Evolutionary conservation across 2,113 vertebrate species (phyloP).

Genomic region (Typhlomys cinereus): DNA sequence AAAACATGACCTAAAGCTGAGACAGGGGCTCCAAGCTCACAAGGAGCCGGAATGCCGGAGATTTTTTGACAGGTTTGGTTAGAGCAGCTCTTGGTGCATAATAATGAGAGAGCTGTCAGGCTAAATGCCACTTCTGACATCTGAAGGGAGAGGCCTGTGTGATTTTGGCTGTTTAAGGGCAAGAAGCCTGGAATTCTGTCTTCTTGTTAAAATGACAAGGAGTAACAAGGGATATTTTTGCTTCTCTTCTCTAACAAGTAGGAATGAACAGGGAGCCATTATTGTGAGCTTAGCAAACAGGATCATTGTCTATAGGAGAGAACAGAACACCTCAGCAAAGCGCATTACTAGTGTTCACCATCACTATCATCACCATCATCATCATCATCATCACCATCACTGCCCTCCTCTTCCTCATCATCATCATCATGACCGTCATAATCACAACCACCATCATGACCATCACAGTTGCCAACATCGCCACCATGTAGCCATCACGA

Average conservation of each 20-base stretch:
- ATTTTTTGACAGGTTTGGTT: conserved; percentile 53
- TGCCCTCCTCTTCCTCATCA: not conserved
- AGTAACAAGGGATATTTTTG: not conserved
- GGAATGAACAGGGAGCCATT: not conserved
- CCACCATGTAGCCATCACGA: no score
- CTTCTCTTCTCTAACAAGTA: not conserved
- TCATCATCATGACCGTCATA: no score
- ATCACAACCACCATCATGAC: no score
- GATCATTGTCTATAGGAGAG: not conserved
- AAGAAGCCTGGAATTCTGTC: conserved; percentile 45
- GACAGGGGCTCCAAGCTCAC: not conserved
- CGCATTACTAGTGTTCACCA: rapidly evolving
- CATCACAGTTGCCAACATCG: no score
- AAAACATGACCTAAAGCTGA: not conserved
- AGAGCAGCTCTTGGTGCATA: conserved; percentile 49
- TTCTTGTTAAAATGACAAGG: conserved; percentile 48
- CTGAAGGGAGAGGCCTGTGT: conserved; percentile 1
- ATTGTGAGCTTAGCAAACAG: not conserved
- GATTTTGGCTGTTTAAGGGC: conserved; percentile 62
- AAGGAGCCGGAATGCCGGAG: conserved; percentile 36
- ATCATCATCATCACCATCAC: not conserved
- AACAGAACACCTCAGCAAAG: not conserved
- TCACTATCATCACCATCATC: rapidly evolving
- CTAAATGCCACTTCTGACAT: conserved; percentile 65
- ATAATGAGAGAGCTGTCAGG: conserved; percentile 60